Evolutionary conservation across 2,888 invertebrate genomes (phyloP).

Genomic region (Agrenia bidenticulata): DNA sequence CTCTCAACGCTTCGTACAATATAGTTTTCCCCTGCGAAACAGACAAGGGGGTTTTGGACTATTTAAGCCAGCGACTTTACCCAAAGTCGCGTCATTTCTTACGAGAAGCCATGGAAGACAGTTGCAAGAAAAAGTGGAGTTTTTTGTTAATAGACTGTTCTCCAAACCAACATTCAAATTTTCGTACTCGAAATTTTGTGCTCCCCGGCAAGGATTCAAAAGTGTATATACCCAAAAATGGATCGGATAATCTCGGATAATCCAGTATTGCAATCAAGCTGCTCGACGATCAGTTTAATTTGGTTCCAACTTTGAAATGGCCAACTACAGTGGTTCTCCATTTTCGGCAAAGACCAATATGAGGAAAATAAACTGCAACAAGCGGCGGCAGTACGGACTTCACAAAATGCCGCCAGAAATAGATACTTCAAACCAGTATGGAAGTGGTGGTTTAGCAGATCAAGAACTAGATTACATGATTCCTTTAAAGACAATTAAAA

Average conservation of each 20-base stretch:
- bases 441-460: not conserved
- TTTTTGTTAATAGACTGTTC: conserved; percentile 1
- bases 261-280: too few species aligned
- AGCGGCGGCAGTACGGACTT: not conserved
- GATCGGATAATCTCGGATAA: too few species aligned
- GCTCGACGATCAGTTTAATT: too few species aligned
- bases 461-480: not conserved
- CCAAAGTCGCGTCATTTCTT: not conserved
- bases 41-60: not conserved
- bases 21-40: not conserved
- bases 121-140: not conserved
- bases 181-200: conserved; percentile 5
- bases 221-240: not conserved
- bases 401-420: not conserved
- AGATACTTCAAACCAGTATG: not conserved
- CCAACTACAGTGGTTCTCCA: not conserved
- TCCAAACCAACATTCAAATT: not conserved
- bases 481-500: not conserved
- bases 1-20: not conserved
- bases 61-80: conserved; percentile 1
- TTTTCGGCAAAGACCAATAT: not conserved
- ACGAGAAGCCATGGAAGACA: not conserved
- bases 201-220: not conserved
- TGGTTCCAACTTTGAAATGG: too few species aligned
- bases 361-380: not conserved